Percentiles rank a stretch among this genome's conserved stretches.
These are phyloP conservation scores for Apis dorsata DNA, from an alignment of 1,140 invertebrate species.

Conservation along the genomic window DNA sequence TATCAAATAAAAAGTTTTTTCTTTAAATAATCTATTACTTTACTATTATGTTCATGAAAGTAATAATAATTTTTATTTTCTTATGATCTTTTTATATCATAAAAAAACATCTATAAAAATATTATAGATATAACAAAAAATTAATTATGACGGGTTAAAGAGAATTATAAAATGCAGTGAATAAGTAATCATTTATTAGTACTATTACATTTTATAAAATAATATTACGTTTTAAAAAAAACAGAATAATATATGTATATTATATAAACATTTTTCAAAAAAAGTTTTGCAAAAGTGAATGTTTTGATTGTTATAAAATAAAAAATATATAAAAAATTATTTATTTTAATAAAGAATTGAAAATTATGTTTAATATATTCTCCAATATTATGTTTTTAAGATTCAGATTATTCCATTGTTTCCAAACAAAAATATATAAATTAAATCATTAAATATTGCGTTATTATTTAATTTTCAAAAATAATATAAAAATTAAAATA, in stretches of 20 bases:
- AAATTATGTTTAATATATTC: neutral
- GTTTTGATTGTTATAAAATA: neutral
- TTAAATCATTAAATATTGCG: neutral
- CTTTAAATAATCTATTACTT: neutral
- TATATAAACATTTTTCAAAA: neutral
- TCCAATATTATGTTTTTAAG: neutral
- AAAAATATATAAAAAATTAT: neutral
- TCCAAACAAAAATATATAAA: neutral
- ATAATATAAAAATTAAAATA: too few species aligned
- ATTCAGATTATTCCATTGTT: neutral
- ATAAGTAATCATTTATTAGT: conserved; percentile 30
- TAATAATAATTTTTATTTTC: neutral
- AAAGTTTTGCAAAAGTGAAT: neutral
- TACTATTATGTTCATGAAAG: neutral
- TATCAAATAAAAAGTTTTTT: too few species aligned
- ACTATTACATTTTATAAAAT: conserved; percentile 22
- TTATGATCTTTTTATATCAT: neutral
- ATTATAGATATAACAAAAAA: neutral
- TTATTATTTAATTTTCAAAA: neutral
- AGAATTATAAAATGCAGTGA: conserved; percentile 18
- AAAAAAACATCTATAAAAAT: neutral
- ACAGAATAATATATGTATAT: neutral
- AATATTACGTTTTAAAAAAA: neutral
- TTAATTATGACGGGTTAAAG: conserved; percentile 17
- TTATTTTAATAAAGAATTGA: neutral